Conservation (phyloP, 2,113 vertebrate genomes). For the Cariama cristata region DNA sequence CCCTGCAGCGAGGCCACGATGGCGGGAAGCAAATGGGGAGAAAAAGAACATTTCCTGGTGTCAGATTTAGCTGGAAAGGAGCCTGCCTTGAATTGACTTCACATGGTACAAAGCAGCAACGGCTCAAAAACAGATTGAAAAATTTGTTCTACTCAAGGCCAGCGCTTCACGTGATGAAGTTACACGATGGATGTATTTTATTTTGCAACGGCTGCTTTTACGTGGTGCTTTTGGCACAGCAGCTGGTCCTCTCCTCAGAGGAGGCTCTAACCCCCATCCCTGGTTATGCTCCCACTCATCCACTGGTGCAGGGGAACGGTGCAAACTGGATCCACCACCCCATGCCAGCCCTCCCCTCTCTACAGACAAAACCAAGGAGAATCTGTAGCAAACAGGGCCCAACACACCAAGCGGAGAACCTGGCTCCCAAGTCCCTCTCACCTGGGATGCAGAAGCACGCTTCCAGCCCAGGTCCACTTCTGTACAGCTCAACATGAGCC, state of each 20-base stretch:
- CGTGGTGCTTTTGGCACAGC: not conserved
- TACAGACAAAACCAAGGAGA: accelerated
- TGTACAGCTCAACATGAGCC: accelerated
- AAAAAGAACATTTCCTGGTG: conserved; percentile 72
- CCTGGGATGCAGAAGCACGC: not conserved
- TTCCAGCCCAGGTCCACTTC: not conserved
- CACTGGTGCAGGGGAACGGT: not conserved
- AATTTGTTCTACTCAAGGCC: conserved; percentile 3
- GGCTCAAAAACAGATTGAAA: conserved; percentile 13
- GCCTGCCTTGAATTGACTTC: conserved; percentile 68
- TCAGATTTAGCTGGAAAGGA: conserved; percentile 69
- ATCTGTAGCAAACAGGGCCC: not conserved
- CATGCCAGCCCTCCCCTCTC: not conserved
- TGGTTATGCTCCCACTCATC: not conserved
- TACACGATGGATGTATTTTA: conserved; percentile 19
- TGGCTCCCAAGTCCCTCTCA: accelerated
- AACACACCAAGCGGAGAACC: not conserved
- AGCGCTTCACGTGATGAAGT: not conserved
- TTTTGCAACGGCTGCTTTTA: not conserved
- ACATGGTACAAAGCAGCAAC: conserved; percentile 35
- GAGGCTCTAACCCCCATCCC: not conserved
- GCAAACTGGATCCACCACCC: not conserved
- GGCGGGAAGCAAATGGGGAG: not conserved
- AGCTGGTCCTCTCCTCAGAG: not conserved
- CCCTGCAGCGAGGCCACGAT: not conserved